These are phyloP conservation scores for Taeniopygia guttata DNA, from an alignment of 2,797 vertebrate species.

Conservation along the genomic window DNA sequence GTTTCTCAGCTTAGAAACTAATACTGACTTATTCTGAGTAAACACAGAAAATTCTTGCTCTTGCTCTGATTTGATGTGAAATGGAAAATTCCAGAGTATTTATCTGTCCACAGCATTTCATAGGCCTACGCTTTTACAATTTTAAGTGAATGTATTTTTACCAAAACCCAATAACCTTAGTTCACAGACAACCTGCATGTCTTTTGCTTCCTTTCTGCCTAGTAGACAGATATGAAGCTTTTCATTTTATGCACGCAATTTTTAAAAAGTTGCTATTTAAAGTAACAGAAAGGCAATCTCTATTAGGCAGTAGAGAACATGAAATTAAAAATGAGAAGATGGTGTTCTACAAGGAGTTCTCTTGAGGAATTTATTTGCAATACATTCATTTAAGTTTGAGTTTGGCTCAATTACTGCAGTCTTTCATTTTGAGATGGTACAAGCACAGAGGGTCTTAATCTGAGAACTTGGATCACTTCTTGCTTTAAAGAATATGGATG, in stretches of 20 bases:
- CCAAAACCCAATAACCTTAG: not conserved
- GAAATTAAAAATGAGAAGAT: not conserved
- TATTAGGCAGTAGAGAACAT: not conserved
- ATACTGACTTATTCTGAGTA: not conserved
- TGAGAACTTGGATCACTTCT: not conserved
- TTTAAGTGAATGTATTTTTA: not conserved
- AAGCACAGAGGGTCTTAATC: not conserved
- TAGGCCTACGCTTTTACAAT: not conserved
- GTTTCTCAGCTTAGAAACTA: not conserved
- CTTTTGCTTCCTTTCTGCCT: not conserved
- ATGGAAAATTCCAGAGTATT: not conserved
- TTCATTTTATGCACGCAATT: not conserved
- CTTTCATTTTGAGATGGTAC: not conserved
- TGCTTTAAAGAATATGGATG: not conserved
- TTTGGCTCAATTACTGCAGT: not conserved
- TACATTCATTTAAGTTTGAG: not conserved
- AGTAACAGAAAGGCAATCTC: not conserved
- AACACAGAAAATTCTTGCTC: not conserved
- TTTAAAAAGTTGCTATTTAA: not conserved
- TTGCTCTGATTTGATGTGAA: not conserved
- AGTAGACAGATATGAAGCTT: not conserved
- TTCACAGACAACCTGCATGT: not conserved
- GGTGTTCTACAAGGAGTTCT: not conserved
- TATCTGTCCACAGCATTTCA: not conserved
- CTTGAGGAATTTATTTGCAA: not conserved